These are phyloP conservation scores for honey bee (Apis mellifera) DNA, from an alignment of 1,140 invertebrate species.

Conservation along the genomic window Amel_HAv3.1 CM009941.2:738001-738500, in stretches of 20 bases:
- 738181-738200: conserved; percentile 60
- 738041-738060: background rate
- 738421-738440: conserved; percentile 95
- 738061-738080: background rate
- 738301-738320: conserved; percentile 67
- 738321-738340: conserved; percentile 82
- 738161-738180: conserved; percentile 14
- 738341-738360: conserved; percentile 78
- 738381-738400: conserved; percentile 84
- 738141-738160: conserved; percentile 82
- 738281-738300: conserved; percentile 68
- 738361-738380: conserved; percentile 89
- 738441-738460: conserved; percentile 92
- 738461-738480: conserved; percentile 91
- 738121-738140: conserved; percentile 81
- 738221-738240: conserved; percentile 91
- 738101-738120: conserved; percentile 83
- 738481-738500: conserved; percentile 86
- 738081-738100: conserved; percentile 69
- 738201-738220: conserved; percentile 88
- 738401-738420: conserved; percentile 86
- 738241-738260: conserved; percentile 90
- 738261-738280: conserved; percentile 83
- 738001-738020: too few relatives aligned
- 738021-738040: too few relatives aligned